Percentiles rank a stretch among this genome's conserved stretches.
Evolutionary conservation across 2,888 invertebrate species (phyloP).

Genomic region (Lepidocyrtoides sp.): DNA sequence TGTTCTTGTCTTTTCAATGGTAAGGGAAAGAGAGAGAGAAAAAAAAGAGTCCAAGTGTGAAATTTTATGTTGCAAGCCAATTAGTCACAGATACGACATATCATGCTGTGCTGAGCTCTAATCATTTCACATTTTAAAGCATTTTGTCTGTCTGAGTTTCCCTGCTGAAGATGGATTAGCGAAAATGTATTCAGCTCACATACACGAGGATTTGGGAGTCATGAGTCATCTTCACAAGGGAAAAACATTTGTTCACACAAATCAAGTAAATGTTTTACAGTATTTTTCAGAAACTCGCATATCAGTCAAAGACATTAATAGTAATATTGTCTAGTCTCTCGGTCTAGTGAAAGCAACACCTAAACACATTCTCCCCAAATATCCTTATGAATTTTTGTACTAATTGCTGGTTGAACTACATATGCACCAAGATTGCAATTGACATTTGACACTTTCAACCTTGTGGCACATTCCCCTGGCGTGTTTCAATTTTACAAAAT

Average conservation of each 20-base stretch:
- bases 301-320: too few species aligned
- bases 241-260: too few species aligned
- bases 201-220: not conserved
- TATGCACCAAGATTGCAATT: constrained; percentile 43
- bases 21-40: not conserved
- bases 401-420: constrained; percentile 15
- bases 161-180: not conserved
- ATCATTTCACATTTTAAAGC: not conserved
- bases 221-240: too few species aligned
- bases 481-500: not conserved
- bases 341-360: too few species aligned
- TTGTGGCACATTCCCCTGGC: not conserved
- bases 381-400: not conserved
- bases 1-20: not conserved
- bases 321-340: too few species aligned
- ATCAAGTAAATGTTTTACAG: too few species aligned
- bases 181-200: not conserved
- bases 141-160: not conserved
- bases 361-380: too few species aligned
- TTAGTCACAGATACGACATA: constrained; percentile 51
- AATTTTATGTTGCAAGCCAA: constrained; percentile 69
- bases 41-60: constrained; percentile 61
- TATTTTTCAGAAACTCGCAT: too few species aligned
- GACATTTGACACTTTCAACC: constrained; percentile 60
- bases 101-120: not conserved